phyloP scores from a whole-genome alignment of 2,113 vertebrate genomes.

The Sylvicapra grimmia region DNA sequence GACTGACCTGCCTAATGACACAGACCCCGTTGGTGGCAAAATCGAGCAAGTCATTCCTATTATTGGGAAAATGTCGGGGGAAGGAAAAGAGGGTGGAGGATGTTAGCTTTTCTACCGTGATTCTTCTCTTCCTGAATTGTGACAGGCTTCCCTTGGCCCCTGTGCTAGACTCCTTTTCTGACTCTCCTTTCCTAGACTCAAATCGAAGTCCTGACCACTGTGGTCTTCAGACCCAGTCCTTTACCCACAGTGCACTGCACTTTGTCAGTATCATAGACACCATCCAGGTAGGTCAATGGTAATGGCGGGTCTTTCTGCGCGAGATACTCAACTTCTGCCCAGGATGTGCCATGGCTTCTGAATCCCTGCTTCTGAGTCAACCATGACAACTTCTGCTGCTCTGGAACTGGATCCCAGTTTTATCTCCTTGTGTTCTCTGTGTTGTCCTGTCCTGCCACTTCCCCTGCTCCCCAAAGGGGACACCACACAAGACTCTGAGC shows the following conservation, averaged over 20 bases:
- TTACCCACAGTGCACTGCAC: accelerated
- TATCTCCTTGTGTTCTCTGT: neutral
- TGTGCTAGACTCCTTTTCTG: neutral
- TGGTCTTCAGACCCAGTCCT: neutral
- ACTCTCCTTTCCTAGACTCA: neutral
- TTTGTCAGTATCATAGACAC: accelerated
- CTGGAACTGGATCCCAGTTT: neutral
- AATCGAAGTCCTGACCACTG: no score
- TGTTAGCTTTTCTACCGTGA: neutral
- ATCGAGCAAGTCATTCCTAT: neutral
- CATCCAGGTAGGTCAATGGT: neutral
- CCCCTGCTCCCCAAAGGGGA: neutral
- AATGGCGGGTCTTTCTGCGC: accelerated
- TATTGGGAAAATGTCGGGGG: neutral
- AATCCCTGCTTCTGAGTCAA: neutral
- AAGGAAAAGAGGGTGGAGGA: neutral
- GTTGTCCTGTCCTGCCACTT: neutral
- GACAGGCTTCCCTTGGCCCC: neutral
- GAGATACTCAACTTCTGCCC: neutral
- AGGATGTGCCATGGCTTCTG: neutral
- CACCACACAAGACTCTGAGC: neutral
- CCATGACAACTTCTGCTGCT: neutral
- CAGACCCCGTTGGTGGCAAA: neutral
- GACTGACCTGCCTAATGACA: neutral
- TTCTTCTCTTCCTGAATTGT: neutral